These are phyloP conservation scores for Etheostoma nigrum DNA, from an alignment of 2,797 vertebrate species.

Conservation along the genomic window DNA sequence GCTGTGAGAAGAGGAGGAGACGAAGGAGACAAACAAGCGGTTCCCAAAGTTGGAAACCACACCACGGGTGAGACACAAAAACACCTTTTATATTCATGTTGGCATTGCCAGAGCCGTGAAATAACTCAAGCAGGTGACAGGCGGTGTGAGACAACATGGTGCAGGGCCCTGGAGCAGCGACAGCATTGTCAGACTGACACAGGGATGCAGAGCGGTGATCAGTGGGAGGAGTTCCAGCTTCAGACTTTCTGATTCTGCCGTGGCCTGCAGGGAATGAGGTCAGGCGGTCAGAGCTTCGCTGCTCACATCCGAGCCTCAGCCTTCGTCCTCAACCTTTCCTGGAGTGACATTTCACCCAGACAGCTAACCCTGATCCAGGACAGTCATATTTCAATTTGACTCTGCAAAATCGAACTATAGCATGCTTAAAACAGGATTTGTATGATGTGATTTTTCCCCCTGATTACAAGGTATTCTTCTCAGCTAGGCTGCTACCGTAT, in stretches of 20 bases:
- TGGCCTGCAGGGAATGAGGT: slow-evolving; percentile 18
- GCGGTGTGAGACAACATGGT: slow-evolving; percentile 22
- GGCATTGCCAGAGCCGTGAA: slow-evolving; percentile 22
- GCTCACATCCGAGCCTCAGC: slow-evolving; percentile 23
- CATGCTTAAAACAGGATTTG: no score
- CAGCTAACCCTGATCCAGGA: no score
- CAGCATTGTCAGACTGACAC: not conserved
- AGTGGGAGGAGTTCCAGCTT: not conserved
- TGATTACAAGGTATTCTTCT: no score
- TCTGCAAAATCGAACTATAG: no score
- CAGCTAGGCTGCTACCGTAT: no score
- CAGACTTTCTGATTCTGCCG: slow-evolving; percentile 13
- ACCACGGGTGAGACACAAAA: not conserved
- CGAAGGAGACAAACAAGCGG: slow-evolving; percentile 9
- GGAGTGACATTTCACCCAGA: slow-evolving; percentile 1
- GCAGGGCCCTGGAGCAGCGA: slow-evolving; percentile 27
- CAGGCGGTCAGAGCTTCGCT: slow-evolving; percentile 1
- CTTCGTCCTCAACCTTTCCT: slow-evolving; percentile 17
- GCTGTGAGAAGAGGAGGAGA: slow-evolving; percentile 47
- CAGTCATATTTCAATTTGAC: no score
- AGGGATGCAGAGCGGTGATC: slow-evolving; percentile 2
- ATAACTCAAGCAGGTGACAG: slow-evolving; percentile 56
- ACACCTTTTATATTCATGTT: slow-evolving; percentile 36
- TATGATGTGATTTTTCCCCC: no score
- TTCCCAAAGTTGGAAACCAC: slow-evolving; percentile 34